Conservation (phyloP, 53 echinoderm and acorn worm genomes). For the Apostichopus leukothele region DNA sequence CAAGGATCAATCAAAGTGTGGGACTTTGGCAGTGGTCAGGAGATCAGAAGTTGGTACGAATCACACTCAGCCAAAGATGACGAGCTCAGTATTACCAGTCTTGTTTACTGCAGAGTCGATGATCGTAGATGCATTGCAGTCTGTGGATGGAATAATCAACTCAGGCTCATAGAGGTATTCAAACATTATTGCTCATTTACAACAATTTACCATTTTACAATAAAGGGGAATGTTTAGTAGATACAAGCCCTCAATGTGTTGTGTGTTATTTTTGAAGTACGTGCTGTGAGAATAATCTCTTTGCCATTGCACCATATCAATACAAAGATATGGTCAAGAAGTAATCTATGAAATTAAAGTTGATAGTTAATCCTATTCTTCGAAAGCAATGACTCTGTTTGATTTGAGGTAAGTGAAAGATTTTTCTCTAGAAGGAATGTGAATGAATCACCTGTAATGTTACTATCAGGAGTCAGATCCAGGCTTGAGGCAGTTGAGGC, state of each 20-base stretch:
- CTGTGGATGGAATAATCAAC: constrained; percentile 93
- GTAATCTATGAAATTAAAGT: too few species aligned
- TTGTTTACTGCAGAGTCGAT: constrained; percentile 70
- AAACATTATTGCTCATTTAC: too few species aligned
- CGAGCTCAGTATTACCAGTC: constrained; percentile 67
- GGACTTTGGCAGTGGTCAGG: constrained; percentile 98
- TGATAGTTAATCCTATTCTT: too few species aligned
- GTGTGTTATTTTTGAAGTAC: too few species aligned
- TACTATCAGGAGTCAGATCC: too few species aligned
- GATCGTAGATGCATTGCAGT: constrained; percentile 73
- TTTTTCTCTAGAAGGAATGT: too few species aligned
- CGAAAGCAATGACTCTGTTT: too few species aligned
- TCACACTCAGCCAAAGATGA: constrained; percentile 70
- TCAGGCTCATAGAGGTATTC: constrained; percentile 80
- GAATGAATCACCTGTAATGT: too few species aligned
- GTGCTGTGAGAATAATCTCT: too few species aligned
- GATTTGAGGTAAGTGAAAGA: too few species aligned
- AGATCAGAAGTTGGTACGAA: constrained; percentile 74
- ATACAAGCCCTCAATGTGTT: neutral
- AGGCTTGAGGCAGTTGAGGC: too few species aligned
- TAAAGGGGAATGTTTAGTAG: neutral
- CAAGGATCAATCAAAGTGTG: constrained; percentile 87
- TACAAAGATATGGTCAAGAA: too few species aligned
- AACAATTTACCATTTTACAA: neutral
- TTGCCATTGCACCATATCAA: neutral